Evolutionary conservation across 2,113 vertebrate genomes (phyloP), one percentile per base, ranked within the genome.

Genomic region (Anoplopoma fimbria): DNA sequence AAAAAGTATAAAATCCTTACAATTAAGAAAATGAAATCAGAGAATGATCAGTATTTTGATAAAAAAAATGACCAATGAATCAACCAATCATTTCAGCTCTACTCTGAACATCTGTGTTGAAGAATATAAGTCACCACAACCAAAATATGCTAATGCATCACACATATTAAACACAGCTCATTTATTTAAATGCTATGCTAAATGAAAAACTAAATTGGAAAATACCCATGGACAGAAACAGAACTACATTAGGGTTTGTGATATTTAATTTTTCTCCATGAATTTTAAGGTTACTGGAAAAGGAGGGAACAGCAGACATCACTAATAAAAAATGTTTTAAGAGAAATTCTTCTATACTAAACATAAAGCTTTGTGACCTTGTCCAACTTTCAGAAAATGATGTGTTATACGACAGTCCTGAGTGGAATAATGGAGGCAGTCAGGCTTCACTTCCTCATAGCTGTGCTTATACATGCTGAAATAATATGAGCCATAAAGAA

Each of bases 401-500:
- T 84, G 74, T 81, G 27, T 81, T 89, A 79, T 76, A 87, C 1
- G 62, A 84, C 82, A 74, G 79, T 25, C 68, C 49, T 55, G 71
- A 85, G 68, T 51, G 55, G 62, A 87, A 83, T 90, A 57, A 87
- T 51, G 75, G 79, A 79, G 77, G 49, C 9, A 81, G 78, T 69
- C 74, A 73, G 70, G 74, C 84, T 84, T 88, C 83, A 65, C 85
- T 89, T 85, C 74, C 89, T 90, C 73, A 71, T 83, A 79, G 88
- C 88, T 82, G 85, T 73, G 91, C 89, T 93, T 91, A 90, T 87
- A 92, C 91, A 90, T 83, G 84, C 90, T 93, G 91, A 93, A 91
- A 93, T 93, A 95, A 95, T 92, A 92, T 87, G 63, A 63, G 82
- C 79, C 90, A 92, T 95, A 94, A 96, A 95, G 92, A 91, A 93